phyloP scores from a whole-genome alignment of 92 coral and sea anemone species.

The Porites rus region DNA sequence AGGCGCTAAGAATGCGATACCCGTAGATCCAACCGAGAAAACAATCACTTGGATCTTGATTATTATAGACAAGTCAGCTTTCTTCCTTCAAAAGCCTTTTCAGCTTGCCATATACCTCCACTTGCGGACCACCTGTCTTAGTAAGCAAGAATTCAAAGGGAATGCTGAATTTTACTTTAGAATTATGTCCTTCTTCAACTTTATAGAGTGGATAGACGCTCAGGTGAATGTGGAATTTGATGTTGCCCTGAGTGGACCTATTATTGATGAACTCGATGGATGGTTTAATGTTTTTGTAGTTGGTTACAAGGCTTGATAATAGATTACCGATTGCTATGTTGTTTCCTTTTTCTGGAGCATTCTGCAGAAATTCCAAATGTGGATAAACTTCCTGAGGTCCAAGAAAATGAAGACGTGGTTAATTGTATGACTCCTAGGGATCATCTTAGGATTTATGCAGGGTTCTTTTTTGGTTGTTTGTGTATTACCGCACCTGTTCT shows the following conservation, averaged over 20 bases:
- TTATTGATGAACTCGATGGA: background rate
- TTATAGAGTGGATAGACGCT: constrained; percentile 75
- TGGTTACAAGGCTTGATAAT: constrained; percentile 62
- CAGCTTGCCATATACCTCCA: constrained; percentile 30
- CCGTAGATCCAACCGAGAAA: background rate
- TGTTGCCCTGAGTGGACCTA: constrained; percentile 30
- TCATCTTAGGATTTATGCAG: constrained; percentile 5
- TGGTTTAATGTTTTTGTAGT: constrained; percentile 34
- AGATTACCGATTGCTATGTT: constrained; percentile 65
- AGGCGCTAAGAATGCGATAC: background rate
- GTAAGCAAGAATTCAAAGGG: background rate
- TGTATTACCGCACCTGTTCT: constrained; percentile 42
- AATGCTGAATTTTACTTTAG: constrained; percentile 43
- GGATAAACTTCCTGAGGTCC: background rate
- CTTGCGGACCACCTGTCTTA: constrained; percentile 16
- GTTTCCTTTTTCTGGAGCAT: constrained; percentile 69
- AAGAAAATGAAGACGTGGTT: background rate
- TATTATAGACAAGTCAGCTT: constrained; percentile 2
- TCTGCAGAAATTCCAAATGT: constrained; percentile 32
- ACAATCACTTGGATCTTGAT: background rate
- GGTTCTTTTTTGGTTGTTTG: constrained; percentile 41
- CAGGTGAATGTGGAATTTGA: constrained; percentile 54
- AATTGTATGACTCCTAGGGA: constrained; percentile 21
- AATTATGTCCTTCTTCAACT: constrained; percentile 65
- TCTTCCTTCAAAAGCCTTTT: constrained; percentile 33